These are phyloP conservation scores for Zeus faber DNA, from an alignment of 2,113 vertebrate genomes.

Conservation along the genomic window DNA sequence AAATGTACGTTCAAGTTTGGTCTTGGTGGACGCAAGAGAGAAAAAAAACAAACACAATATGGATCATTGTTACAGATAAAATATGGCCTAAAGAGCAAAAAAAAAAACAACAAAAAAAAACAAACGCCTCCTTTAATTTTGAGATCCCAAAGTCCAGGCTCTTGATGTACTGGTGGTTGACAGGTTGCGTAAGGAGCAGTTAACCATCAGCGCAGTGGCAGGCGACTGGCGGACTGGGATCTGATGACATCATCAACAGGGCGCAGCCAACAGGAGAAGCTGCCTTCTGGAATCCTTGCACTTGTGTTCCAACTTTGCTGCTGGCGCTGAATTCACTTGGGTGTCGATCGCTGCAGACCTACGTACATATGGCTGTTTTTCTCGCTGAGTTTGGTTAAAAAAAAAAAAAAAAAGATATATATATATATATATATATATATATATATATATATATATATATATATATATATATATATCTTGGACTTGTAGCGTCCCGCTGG, in stretches of 20 bases:
- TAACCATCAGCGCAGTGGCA: background rate
- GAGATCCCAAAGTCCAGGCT: background rate
- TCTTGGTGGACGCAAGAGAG: slow-evolving; percentile 4
- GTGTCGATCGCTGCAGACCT: slow-evolving; percentile 39
- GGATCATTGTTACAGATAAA: slow-evolving; percentile 13
- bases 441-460: too few species aligned
- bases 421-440: too few species aligned
- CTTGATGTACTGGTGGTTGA: slow-evolving; percentile 5
- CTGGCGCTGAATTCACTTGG: slow-evolving; percentile 50
- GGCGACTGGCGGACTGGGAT: background rate
- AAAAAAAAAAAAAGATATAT: too few species aligned
- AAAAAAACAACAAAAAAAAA: slow-evolving; percentile 10
- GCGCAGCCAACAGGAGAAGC: slow-evolving; percentile 31
- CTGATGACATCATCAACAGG: background rate
- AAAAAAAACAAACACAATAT: background rate
- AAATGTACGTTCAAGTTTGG: background rate
- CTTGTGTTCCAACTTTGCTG: slow-evolving; percentile 14
- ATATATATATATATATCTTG: too few species aligned
- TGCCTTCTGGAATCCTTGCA: slow-evolving; percentile 30
- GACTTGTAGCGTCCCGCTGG: slow-evolving; percentile 34
- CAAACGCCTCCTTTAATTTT: too few species aligned
- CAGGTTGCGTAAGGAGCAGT: too few species aligned
- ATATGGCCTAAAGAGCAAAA: slow-evolving; percentile 31
- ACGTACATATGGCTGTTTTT: slow-evolving; percentile 40
- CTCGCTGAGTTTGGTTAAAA: slow-evolving; percentile 30